Base-by-base conservation (phyloP, 2,797 vertebrate species). In the Epinephelus malabaricus region DNA sequence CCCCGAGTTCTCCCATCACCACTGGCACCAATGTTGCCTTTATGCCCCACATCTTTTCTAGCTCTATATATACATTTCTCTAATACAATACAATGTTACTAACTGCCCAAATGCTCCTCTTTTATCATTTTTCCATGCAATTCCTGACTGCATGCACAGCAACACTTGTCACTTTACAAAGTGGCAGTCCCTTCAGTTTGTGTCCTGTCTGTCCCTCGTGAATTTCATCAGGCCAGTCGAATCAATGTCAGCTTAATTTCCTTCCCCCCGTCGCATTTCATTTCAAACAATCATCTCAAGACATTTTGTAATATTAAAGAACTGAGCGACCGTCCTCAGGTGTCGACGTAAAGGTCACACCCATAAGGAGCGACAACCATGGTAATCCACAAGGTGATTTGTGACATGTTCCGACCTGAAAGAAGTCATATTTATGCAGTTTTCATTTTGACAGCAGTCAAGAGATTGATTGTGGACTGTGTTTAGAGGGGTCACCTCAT, bases 241-340 rank as follows among this genome's bases (percentile, higher is more conserved):
- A 83, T 78, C 76, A 69, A 59, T 87, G 73, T 74, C 69, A 34
- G 58, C 21, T 58, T 60, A 49, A 67, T 60, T 69, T 80, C 34
- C 74, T 71, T 69, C 49, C 66, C 58, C 76, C 43, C 25, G 3
- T 59, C 61, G 4, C 68, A 56, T 76, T 84, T 85, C 56, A 78
- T 83, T 74, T 83, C 17, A 61, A 56, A 38, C 84, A 76, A 84
- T 73, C 73, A 77, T 67, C 66, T 73, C 62, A 68, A 88, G 79
- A 78, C 78, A 55, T 77, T 43, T 47, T 77, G 47, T 61, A 62
- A 19, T 58, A 76, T 75, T 75, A 47, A 47, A 38, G 54, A 83
- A 51, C 3, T 2, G 50, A 61, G 61, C 7, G 50, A 58, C 63
- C 17, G 60, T 79, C 69, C 70, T 78, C 62, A 27, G 60, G 62